Evolutionary conservation across 2,113 vertebrate genomes (phyloP), one percentile per base, ranked within the genome.

Genomic region (Nesospiza acunhae): DNA sequence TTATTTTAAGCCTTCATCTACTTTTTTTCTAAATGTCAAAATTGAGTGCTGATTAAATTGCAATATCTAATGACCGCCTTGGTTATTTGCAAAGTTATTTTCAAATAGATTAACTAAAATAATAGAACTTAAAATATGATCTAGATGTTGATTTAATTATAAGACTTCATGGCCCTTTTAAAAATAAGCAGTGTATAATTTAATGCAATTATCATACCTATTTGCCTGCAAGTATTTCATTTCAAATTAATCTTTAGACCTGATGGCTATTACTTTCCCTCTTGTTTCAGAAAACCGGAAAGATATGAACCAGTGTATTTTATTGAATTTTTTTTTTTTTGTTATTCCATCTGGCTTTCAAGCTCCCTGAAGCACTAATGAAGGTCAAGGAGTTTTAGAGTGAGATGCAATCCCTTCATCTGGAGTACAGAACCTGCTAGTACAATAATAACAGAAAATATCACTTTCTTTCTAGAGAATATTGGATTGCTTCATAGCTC

Each of bases 301-400:
- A 75, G 94, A 94, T 84, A 93, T 26, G 66, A 87, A 55, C 53
- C 76, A 60, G 82, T 52, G 76, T 87, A 28, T 91, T 84, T 95
- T 95, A 94, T 91, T 94, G 84, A 92, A 85, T 73, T 88, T 89
- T 37, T 89, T 89, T 73, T 88, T 89, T 37, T 89, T 89, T 77
- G n/a, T 82, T 74, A 82, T 83, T 52, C 55, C 59, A 62, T 83
- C 73, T 87, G 74, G 31, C 56, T 95, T 92, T 86, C 62, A 62
- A 89, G 66, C 84, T 96, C 92, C 83, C 76, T 81, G 87, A 92
- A 97, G 83, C 83, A 89, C 70, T 94, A 92, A 93, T 89, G 94
- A 96, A 94, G 95, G 92, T 96, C 89, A 84, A 75, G 81, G 82
- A 76, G 73, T 64, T 95, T 90, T 67, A 58, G 41, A 93, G 59